Evolutionary conservation across 2,888 invertebrate species (phyloP).

Genomic region (Pachydiplax longipennis): DNA sequence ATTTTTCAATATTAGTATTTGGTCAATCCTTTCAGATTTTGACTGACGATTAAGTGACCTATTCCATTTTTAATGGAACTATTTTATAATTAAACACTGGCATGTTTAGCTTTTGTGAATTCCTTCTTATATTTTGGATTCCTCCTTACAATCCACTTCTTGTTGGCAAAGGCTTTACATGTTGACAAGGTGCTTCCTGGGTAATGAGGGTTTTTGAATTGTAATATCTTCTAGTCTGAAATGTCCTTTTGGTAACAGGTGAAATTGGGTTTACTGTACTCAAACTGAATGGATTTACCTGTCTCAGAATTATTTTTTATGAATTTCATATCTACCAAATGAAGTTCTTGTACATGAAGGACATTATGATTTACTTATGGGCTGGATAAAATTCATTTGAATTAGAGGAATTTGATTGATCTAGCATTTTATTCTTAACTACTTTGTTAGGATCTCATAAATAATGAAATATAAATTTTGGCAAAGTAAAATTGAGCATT

Average conservation of each 20-base stretch:
- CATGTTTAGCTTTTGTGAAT: background rate
- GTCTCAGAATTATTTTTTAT: background rate
- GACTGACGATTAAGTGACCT: background rate
- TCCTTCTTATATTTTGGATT: background rate
- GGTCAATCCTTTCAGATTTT: background rate
- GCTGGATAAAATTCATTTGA: background rate
- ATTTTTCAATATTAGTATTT: background rate
- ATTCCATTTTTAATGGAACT: slow-evolving; percentile 2
- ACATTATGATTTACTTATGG: background rate
- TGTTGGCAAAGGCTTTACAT: background rate
- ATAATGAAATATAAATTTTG: background rate
- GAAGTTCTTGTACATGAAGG: background rate
- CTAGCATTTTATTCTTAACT: background rate
- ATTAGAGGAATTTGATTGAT: background rate
- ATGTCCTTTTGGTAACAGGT: background rate
- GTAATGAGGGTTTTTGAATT: background rate
- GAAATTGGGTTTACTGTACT: background rate
- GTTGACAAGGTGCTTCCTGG: slow-evolving; percentile 6
- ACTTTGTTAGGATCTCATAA: background rate
- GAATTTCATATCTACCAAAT: background rate
- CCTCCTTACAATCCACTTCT: background rate
- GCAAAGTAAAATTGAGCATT: background rate
- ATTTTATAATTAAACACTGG: background rate
- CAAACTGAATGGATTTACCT: background rate
- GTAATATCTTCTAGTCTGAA: slow-evolving; percentile 37